phyloP scores from a whole-genome alignment of 2,797 vertebrate species.

The Anisognathus igniventris region DNA sequence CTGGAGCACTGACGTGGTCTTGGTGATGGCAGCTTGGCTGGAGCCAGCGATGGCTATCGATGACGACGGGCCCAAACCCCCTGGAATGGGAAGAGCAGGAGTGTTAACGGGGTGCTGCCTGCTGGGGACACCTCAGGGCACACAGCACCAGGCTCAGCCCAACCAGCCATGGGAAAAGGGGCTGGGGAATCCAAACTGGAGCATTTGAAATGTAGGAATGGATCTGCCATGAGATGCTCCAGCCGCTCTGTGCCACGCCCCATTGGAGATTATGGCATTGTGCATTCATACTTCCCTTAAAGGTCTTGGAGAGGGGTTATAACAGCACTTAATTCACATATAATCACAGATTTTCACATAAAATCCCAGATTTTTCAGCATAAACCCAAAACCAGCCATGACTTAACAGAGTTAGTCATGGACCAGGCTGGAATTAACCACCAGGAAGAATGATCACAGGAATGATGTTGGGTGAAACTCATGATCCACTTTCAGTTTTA shows the following conservation, averaged over 20 bases:
- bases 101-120: too few relatives aligned
- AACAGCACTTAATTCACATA: background rate
- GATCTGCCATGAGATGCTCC: background rate
- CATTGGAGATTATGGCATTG: accelerated
- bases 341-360: background rate
- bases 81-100: slow-evolving; percentile 44
- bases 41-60: slow-evolving; percentile 80
- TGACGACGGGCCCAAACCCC: slow-evolving; percentile 68
- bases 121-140: accelerated
- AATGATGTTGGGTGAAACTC: background rate
- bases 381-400: background rate
- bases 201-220: accelerated
- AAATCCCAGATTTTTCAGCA: background rate
- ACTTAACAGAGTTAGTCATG: background rate
- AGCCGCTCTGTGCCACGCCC: background rate
- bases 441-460: background rate
- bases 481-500: background rate
- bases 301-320: background rate
- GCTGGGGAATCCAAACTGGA: background rate
- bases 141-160: background rate
- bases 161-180: accelerated
- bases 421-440: background rate
- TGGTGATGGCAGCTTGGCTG: slow-evolving; percentile 81
- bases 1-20: slow-evolving; percentile 81
- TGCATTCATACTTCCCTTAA: background rate